Percentiles rank a stretch among this genome's conserved stretches.
phyloP scores from a whole-genome alignment of 2,113 vertebrate genomes.

The human (Homo sapiens) region DNA sequence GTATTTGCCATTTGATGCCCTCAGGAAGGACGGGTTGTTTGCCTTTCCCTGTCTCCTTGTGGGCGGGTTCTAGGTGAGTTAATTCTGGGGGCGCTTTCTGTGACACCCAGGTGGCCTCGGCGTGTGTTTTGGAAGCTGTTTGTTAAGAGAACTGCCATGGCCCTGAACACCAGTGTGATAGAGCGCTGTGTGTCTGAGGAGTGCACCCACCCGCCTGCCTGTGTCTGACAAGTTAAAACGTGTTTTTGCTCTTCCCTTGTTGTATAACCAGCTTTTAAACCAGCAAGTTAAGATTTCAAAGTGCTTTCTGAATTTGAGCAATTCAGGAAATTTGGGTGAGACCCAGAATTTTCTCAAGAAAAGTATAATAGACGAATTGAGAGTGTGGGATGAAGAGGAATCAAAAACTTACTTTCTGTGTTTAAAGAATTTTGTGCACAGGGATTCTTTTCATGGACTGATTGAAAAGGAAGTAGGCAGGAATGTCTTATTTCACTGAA shows the following conservation, averaged over 20 bases:
- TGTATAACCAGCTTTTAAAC: constrained; percentile 7
- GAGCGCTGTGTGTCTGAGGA: neutral
- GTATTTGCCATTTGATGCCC: neutral
- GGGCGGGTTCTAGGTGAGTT: neutral
- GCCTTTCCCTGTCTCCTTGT: neutral
- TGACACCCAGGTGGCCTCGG: rapidly evolving
- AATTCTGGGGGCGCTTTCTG: neutral
- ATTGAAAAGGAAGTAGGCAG: neutral
- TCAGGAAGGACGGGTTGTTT: neutral
- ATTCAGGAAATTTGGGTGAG: neutral
- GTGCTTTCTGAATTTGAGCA: neutral
- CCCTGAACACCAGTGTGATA: neutral
- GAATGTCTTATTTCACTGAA: neutral
- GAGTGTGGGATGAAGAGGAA: neutral
- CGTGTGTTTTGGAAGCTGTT: neutral
- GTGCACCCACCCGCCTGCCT: neutral
- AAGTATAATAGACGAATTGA: neutral
- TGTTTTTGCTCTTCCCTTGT: neutral
- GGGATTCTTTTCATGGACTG: neutral
- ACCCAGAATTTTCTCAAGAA: neutral
- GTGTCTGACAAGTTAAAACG: neutral
- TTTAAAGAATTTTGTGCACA: neutral
- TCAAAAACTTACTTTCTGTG: neutral
- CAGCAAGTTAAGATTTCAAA: neutral
- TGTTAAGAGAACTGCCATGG: rapidly evolving